phyloP scores from a whole-genome alignment of 2,888 invertebrate genomes.

The Synanthedon myopaeformis region DNA sequence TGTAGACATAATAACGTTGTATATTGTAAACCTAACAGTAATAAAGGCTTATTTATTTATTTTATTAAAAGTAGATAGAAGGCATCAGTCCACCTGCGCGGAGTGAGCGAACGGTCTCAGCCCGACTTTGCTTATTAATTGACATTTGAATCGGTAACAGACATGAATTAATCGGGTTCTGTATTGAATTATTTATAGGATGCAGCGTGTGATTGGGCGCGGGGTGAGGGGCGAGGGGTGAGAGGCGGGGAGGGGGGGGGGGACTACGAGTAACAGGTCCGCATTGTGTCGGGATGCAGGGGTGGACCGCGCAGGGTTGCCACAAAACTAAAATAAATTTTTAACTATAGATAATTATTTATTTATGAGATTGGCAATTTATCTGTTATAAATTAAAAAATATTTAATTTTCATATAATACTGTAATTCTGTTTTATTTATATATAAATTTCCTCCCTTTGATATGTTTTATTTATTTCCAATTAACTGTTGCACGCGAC shows the following conservation, averaged over 20 bases:
- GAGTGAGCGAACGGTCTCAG: background rate
- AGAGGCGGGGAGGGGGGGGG: slow-evolving; percentile 9
- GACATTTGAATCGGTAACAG: slow-evolving; percentile 62
- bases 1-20: no score
- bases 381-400: no score
- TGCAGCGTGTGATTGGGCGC: slow-evolving; percentile 31
- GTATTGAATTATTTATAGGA: slow-evolving; percentile 63
- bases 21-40: no score
- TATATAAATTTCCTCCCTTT: no score
- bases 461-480: no score
- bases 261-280: slow-evolving; percentile 45
- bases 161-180: slow-evolving; percentile 55
- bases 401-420: no score
- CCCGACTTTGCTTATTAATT: slow-evolving; percentile 37
- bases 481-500: no score
- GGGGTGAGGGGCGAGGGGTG: slow-evolving; percentile 11
- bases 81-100: no score
- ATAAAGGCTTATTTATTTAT: no score
- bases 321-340: slow-evolving; percentile 1
- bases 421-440: no score
- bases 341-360: background rate
- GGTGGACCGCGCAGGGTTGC: slow-evolving; percentile 35
- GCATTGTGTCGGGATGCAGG: slow-evolving; percentile 57
- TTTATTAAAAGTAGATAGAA: no score
- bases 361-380: no score